A percentile compares a stretch with the other conserved stretches of the same genome.
These are phyloP conservation scores for Toxostoma redivivum DNA, from an alignment of 2,113 vertebrate genomes.

Conservation along the genomic window DNA sequence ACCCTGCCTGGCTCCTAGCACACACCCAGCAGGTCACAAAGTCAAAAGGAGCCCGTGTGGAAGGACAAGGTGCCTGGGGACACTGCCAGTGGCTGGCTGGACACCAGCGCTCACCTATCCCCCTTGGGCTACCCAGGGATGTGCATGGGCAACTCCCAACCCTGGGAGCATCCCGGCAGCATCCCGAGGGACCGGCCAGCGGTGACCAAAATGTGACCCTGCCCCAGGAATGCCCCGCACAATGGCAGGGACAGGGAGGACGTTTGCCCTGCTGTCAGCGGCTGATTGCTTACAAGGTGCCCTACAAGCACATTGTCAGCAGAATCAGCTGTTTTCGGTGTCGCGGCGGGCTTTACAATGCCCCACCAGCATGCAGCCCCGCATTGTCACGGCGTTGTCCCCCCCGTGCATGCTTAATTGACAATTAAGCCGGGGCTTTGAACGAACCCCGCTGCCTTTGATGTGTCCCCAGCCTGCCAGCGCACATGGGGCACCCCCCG, in stretches of 20 bases:
- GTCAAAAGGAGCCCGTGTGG: background rate
- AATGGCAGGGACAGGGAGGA: conserved; percentile 67
- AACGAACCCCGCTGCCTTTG: conserved; percentile 80
- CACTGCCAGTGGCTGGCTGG: accelerated
- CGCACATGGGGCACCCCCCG: conserved; percentile 78
- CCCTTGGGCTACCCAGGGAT: background rate
- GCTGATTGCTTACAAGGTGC: conserved; percentile 91
- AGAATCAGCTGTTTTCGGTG: conserved; percentile 97
- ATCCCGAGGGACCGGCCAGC: background rate
- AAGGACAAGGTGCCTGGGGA: background rate
- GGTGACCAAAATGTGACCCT: conserved; percentile 80
- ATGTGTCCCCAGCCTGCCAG: conserved; percentile 83
- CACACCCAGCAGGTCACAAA: background rate
- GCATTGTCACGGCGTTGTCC: conserved; percentile 90
- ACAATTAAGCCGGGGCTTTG: conserved; percentile 92
- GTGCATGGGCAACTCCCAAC: background rate
- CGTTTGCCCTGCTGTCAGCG: conserved; percentile 71
- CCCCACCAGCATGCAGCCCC: conserved; percentile 83
- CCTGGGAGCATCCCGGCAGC: background rate
- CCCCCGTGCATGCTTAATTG: conserved; percentile 97
- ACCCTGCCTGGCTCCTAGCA: background rate
- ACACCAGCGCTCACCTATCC: accelerated
- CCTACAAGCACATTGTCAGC: conserved; percentile 87
- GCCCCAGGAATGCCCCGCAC: conserved; percentile 75
- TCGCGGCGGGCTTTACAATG: conserved; percentile 82